Evolutionary conservation across 1,140 invertebrate genomes (phyloP).

Genomic region (Epicauta chinensis): DNA sequence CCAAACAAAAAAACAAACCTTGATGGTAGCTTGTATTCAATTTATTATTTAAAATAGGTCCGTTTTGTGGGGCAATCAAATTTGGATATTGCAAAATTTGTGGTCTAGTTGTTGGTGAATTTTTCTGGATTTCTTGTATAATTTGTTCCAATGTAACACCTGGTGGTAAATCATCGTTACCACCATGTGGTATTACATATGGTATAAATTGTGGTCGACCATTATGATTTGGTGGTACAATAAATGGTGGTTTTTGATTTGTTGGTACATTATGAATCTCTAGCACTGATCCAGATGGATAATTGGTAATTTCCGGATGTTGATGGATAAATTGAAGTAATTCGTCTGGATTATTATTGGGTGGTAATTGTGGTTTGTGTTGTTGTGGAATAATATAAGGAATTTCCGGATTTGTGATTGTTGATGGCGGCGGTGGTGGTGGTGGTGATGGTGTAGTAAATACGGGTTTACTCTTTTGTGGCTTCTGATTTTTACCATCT

Average conservation of each 20-base stretch:
- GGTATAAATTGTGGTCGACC: background rate
- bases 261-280: constrained; percentile 36
- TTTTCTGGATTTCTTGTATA: constrained; percentile 25
- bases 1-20: constrained; percentile 5
- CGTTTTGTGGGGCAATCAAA: constrained; percentile 5
- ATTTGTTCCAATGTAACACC: constrained; percentile 36
- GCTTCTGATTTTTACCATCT: constrained; percentile 18
- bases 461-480: background rate
- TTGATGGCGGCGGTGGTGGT: no score
- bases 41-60: constrained; percentile 9
- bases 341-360: constrained; percentile 32
- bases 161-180: constrained; percentile 15
- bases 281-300: constrained; percentile 38
- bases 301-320: constrained; percentile 38
- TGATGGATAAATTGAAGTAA: constrained; percentile 38
- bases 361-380: background rate
- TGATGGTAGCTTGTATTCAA: background rate
- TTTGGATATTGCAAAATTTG: background rate
- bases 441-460: constrained; percentile 21
- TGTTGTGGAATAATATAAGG: background rate
- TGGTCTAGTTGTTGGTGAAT: background rate
- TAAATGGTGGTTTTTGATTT: background rate
- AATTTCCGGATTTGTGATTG: constrained; percentile 3
- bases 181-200: constrained; percentile 8
- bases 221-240: background rate